These are phyloP conservation scores for Mamestra configurata DNA, from an alignment of 1,140 invertebrate genomes.

Conservation along the genomic window DNA sequence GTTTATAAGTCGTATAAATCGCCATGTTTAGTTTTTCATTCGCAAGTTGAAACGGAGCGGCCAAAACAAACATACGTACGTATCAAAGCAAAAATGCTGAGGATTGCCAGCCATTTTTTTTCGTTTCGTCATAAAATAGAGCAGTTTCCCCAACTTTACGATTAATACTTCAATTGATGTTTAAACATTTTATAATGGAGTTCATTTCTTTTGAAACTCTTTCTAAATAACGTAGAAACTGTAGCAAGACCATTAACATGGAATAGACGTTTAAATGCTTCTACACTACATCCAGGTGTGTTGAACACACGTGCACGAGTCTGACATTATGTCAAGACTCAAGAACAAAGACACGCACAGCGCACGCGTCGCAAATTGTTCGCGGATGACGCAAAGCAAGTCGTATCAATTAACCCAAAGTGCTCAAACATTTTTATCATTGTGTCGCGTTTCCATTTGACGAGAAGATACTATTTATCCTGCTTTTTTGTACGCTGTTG, in stretches of 20 bases:
- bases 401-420: constrained; percentile 31
- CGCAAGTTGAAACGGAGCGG: constrained; percentile 27
- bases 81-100: constrained; percentile 23
- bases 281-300: constrained; percentile 17
- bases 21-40: constrained; percentile 34
- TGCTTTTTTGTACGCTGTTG: not conserved
- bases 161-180: constrained; percentile 26
- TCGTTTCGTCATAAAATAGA: not conserved
- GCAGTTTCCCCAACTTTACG: constrained; percentile 3
- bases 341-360: constrained; percentile 39
- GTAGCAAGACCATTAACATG: not conserved
- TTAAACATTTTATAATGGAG: constrained; percentile 14
- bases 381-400: constrained; percentile 41
- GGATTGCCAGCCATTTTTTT: constrained; percentile 21
- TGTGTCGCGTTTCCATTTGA: not conserved
- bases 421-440: constrained; percentile 38
- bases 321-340: constrained; percentile 40
- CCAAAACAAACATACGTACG: constrained; percentile 26
- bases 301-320: not conserved
- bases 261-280: not conserved
- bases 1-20: constrained; percentile 6
- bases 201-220: not conserved
- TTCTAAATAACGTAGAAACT: not conserved
- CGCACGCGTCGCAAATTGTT: constrained; percentile 23
- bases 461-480: not conserved